Base-by-base conservation (phyloP, 2,113 vertebrate species). In the Ciconia boyciana region DNA sequence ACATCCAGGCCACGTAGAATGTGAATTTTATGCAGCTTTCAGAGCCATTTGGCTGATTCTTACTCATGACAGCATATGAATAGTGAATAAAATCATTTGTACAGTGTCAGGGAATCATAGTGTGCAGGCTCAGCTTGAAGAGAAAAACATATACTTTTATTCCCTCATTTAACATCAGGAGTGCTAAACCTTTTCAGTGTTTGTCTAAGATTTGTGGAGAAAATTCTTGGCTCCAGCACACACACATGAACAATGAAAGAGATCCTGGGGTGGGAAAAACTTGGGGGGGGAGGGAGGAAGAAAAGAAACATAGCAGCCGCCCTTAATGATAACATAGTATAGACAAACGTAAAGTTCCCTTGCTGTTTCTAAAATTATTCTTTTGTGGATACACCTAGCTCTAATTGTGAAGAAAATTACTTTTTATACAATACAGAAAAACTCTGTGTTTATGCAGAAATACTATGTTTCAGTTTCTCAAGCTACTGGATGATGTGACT, bases 371-470 rank as follows among this genome's bases (percentile, higher is more conserved):
- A 84, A 72, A 80, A 34, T 68, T 81, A n/a, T 52, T 83, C 48
- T 69, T 91, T 86, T 58, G 49, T 84, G 43, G 24, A 31, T 83
- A 36, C 9, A 7, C 7, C 75, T 95, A 66, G 44, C 39, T 51
- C 64, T 96, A 96, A 94, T 94, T 97, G 51, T 71, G 87, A 32
- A 93, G 81, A 95, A 92, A 97, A 87, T 49, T 76, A 36, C 61
- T 71, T 97, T 94, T 94, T 93, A 34, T 84, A 3, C 29, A 66
- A 9, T 66, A 71, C 43, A 21, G 60, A 62, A 68, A 72, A 66
- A 34, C 11, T n/a, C 46, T n/a, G 5, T 31, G 25, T 19, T 87
- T 68, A 32, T 54, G 21, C 31, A 80, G 58, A 41, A 88, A 41
- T 57, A 36, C 3, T 34, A 0, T n/a, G 11, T 62, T 90, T 76